A percentile compares a stretch with the other conserved stretches of the same genome.
Evolutionary conservation across 2,113 vertebrate genomes (phyloP).

Genomic region (Garra rufa): DNA sequence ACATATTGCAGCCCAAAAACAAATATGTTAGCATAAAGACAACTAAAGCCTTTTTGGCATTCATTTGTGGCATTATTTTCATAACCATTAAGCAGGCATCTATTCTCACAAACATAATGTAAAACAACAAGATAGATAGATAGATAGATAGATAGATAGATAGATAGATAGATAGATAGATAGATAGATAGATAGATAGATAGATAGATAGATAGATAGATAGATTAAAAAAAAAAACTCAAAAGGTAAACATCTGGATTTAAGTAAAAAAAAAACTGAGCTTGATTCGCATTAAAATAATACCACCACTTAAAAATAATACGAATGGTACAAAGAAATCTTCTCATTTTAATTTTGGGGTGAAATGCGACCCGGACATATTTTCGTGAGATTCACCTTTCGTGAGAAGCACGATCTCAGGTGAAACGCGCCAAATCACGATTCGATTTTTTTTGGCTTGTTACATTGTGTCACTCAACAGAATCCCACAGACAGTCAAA

Average conservation of each 20-base stretch:
- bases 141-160: neutral
- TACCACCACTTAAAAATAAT: neutral
- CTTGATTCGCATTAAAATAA: neutral
- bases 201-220: too few relatives aligned
- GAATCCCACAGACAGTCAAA: neutral
- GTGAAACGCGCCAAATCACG: slow-evolving; percentile 22
- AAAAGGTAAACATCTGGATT: neutral
- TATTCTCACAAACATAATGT: neutral
- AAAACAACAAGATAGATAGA: neutral
- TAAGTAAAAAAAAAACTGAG: neutral
- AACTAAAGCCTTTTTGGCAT: neutral
- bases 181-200: too few relatives aligned
- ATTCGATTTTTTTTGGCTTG: neutral
- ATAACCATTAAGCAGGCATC: neutral
- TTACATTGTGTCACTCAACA: neutral
- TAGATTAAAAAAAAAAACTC: neutral
- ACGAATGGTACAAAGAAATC: neutral
- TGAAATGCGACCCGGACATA: neutral
- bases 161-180: too few relatives aligned
- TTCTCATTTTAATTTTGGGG: neutral
- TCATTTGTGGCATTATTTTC: neutral
- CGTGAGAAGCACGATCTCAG: neutral
- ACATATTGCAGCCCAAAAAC: neutral
- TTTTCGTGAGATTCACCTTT: neutral
- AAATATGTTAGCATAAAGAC: neutral